phyloP scores from a whole-genome alignment of 2,113 vertebrate species.

The Lophochroa leadbeateri region DNA sequence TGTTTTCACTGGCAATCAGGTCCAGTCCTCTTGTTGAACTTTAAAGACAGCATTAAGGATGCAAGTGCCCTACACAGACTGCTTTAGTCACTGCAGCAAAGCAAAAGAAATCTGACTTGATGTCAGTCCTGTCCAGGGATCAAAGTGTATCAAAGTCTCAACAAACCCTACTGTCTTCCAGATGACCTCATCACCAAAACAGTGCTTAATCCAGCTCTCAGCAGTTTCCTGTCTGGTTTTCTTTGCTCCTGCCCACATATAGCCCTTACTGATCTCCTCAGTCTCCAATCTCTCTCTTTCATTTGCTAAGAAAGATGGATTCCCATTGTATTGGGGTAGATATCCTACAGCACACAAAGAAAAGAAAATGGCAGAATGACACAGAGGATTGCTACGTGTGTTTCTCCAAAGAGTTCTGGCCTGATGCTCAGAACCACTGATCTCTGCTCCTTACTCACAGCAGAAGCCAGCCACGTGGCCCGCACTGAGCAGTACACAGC shows the following conservation, averaged over 20 bases:
- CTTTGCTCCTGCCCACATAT: background rate
- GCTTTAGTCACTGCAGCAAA: background rate
- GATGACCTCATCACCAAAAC: background rate
- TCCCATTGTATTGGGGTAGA: background rate
- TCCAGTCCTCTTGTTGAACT: background rate
- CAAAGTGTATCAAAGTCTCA: background rate
- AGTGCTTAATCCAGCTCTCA: background rate
- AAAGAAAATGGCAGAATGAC: background rate
- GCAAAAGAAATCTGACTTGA: background rate
- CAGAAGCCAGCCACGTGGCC: rapidly evolving
- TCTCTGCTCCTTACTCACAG: too few species aligned
- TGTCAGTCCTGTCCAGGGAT: background rate
- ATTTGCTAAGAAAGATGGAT: background rate
- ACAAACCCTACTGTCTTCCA: background rate
- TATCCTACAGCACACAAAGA: rapidly evolving
- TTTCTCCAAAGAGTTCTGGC: background rate
- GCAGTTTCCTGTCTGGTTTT: background rate
- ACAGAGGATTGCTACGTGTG: rapidly evolving
- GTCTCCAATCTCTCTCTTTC: background rate
- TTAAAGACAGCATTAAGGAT: background rate
- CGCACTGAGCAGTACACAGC: rapidly evolving
- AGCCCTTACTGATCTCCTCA: background rate
- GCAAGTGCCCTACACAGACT: background rate
- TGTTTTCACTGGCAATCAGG: background rate
- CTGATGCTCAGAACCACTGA: background rate